Evolutionary conservation across 2,113 vertebrate genomes (phyloP), one percentile per base, ranked within the genome.

Genomic region (Pituophis catenifer): DNA sequence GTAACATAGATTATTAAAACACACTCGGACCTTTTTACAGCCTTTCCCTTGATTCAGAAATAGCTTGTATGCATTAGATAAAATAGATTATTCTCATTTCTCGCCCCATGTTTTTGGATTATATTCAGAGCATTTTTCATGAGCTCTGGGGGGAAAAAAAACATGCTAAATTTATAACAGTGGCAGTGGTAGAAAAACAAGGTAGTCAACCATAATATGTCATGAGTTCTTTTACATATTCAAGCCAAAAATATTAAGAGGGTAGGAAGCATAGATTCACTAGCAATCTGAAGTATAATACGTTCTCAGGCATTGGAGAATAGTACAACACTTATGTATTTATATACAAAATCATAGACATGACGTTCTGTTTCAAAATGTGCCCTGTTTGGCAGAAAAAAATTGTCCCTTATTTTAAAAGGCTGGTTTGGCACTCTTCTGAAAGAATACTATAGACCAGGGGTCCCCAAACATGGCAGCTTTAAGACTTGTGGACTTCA

Each of bases 1-100:
- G 96, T 97, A 96, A 96, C 95, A 94, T 94, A 96, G 95, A 97
- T 97, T 97, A 97, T 95, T 95, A 95, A 96, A 95, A 91, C 89
- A 96, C 92, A 86, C 93, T 97, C 95, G 94, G 95, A 97, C 94
- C 94, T 92, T 95, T 62, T 95, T 93, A 59, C 0, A 8, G 92
- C 89, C 59, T 93, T 0, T 1, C 0, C 0, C 93, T 93, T 96
- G 92, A 94, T 93, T 95, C 94, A 88, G 90, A 91, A 96, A 95
- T 91, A 93, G 92, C 92, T 96, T 96, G 93, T 97, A 95, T 95
- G 94, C 92, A 90, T 91, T 96, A 94, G 93, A 95, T 95, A 96
- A 95, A 97, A 93, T 93, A 96, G 95, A 94, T 96, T 96, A 92
- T 95, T 94, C 94, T 93, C 93, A 94, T 96, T 86, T 93, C 89